A percentile compares a stretch with the other conserved stretches of the same genome.
Evolutionary conservation across 2,113 vertebrate species (phyloP).

Genomic region (Gasterosteus aculeatus): DNA sequence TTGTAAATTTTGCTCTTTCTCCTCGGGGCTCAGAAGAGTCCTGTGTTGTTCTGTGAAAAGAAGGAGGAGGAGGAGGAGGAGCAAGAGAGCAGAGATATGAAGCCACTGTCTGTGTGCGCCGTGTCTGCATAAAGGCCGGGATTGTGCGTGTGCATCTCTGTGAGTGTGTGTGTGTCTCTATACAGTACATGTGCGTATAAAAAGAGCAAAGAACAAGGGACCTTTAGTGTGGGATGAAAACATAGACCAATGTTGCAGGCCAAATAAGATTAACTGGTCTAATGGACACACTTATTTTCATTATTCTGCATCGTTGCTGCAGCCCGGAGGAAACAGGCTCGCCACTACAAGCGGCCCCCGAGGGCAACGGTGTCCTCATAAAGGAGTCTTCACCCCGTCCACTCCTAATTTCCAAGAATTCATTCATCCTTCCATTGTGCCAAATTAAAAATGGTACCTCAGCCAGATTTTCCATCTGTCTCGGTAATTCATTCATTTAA

Average conservation of each 20-base stretch:
- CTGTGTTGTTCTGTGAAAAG: conserved; percentile 76
- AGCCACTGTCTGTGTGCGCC: conserved; percentile 66
- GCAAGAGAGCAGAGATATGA: conserved; percentile 67
- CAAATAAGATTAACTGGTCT: conserved; percentile 76
- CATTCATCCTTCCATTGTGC: conserved; percentile 18
- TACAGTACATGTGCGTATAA: conserved; percentile 62
- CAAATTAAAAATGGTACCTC: conserved; percentile 33
- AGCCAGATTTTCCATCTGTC: conserved; percentile 22
- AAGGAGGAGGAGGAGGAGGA: conserved; percentile 59
- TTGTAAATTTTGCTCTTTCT: conserved; percentile 81
- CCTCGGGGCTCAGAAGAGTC: conserved; percentile 66
- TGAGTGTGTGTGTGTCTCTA: conserved; percentile 41
- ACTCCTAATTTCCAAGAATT: conserved; percentile 53
- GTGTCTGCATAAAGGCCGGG: conserved; percentile 65
- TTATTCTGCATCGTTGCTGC: conserved; percentile 70
- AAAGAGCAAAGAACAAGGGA: conserved; percentile 71
- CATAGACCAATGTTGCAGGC: conserved; percentile 67
- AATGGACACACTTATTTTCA: conserved; percentile 80
- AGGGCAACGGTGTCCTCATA: conserved; percentile 27
- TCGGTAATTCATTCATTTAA: conserved; percentile 30
- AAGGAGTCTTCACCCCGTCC: conserved; percentile 34
- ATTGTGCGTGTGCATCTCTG: conserved; percentile 53
- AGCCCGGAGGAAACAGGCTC: conserved; percentile 44
- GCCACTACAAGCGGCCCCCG: conserved; percentile 26
- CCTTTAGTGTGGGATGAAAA: conserved; percentile 71